phyloP scores from a whole-genome alignment of 2,797 vertebrate genomes.

The Erpetoichthys calabaricus region DNA sequence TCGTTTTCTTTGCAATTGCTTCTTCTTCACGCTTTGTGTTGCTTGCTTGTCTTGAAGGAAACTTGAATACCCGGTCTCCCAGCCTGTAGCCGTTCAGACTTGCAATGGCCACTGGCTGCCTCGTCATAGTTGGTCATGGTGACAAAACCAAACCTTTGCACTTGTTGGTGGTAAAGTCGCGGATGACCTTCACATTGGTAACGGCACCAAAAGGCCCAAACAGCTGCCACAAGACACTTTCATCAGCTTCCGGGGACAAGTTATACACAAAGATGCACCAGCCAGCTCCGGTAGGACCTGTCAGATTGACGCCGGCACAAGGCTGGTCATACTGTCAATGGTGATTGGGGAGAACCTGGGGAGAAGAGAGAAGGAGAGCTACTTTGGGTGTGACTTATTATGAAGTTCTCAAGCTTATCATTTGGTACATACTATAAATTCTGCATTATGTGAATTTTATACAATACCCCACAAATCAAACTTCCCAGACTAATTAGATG shows the following conservation, averaged over 20 bases:
- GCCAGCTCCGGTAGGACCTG: constrained; percentile 68
- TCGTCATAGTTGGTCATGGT: constrained; percentile 98
- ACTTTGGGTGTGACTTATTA: constrained; percentile 95
- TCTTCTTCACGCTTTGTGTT: constrained; percentile 84
- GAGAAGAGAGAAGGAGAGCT: constrained; percentile 79
- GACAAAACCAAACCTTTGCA: constrained; percentile 94
- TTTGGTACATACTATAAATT: constrained; percentile 13
- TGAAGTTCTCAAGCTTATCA: constrained; percentile 53
- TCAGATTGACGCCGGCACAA: constrained; percentile 79
- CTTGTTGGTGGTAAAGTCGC: constrained; percentile 96
- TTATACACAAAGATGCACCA: constrained; percentile 99
- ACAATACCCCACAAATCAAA: too few relatives aligned
- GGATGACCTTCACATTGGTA: constrained; percentile 95
- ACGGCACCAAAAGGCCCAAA: constrained; percentile 91
- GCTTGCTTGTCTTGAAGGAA: constrained; percentile 98
- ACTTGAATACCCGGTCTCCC: constrained; percentile 91
- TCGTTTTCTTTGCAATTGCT: background rate
- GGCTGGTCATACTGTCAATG: constrained; percentile 88
- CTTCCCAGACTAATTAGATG: too few relatives aligned
- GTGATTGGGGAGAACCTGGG: constrained; percentile 95
- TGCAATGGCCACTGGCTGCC: constrained; percentile 91
- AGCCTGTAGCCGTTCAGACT: constrained; percentile 92
- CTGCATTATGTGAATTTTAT: too few relatives aligned
- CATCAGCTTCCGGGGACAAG: constrained; percentile 85
- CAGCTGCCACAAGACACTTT: constrained; percentile 96